These are phyloP conservation scores for Pseudococcus longispinus DNA, from an alignment of 2,888 invertebrate species.

Conservation along the genomic window DNA sequence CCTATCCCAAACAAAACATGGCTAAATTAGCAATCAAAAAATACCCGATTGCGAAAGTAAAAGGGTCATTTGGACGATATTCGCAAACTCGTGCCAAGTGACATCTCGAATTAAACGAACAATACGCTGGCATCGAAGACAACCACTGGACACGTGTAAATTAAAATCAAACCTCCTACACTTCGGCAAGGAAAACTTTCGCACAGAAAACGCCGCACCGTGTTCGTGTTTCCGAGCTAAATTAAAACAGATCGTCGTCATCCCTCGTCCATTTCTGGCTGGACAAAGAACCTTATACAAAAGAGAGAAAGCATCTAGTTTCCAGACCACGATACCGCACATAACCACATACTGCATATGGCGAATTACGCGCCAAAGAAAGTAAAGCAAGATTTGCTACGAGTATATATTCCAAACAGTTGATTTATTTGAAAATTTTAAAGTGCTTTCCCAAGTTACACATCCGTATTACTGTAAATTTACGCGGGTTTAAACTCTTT, in stretches of 20 bases:
- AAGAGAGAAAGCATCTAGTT: neutral
- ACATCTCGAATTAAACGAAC: conserved; percentile 1
- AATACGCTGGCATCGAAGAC: neutral
- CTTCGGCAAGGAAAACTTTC: neutral
- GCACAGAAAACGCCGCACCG: neutral
- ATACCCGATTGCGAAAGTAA: neutral
- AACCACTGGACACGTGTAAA: conserved; percentile 11
- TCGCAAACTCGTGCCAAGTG: neutral
- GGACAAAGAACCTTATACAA: neutral
- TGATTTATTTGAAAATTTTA: conserved; percentile 32
- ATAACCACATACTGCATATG: neutral
- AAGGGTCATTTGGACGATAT: neutral
- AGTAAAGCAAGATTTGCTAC: conserved; percentile 7
- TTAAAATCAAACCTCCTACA: neutral
- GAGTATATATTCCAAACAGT: neutral
- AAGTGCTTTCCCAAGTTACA: conserved; percentile 16
- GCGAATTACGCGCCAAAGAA: conserved; percentile 5
- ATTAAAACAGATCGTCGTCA: neutral
- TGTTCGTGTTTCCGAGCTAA: neutral
- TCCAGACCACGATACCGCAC: neutral
- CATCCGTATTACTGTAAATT: conserved; percentile 12
- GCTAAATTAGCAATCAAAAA: conserved; percentile 5
- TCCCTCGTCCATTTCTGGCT: neutral
- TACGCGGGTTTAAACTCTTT: neutral
- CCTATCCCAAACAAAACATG: neutral